These are phyloP conservation scores for Lysandra bellargus DNA, from an alignment of 2,888 invertebrate genomes.

Conservation along the genomic window DNA sequence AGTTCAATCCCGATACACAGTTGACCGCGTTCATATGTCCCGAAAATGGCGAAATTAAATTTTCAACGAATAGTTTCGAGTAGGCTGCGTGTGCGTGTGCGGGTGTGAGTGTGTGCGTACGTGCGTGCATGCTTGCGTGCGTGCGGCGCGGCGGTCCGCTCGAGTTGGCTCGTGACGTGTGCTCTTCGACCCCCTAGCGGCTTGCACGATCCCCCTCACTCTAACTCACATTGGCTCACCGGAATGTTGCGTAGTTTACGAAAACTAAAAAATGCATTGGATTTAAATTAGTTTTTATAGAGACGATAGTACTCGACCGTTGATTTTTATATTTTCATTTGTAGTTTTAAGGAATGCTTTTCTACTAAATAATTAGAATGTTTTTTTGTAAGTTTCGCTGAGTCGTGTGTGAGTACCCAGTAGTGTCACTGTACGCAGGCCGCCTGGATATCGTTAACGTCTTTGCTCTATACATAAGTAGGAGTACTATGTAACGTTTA, in stretches of 20 bases:
- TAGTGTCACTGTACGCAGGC: slow-evolving; percentile 29
- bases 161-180: slow-evolving; percentile 44
- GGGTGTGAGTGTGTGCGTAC: slow-evolving; percentile 23
- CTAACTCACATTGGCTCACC: slow-evolving; percentile 41
- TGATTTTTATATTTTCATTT: not conserved
- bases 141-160: slow-evolving; percentile 32
- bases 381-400: slow-evolving; percentile 4
- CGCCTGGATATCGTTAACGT: not conserved
- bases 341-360: not conserved
- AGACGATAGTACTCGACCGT: not conserved
- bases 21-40: not conserved
- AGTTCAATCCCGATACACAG: not conserved
- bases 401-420: slow-evolving; percentile 41
- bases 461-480: not conserved
- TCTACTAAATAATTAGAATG: not conserved
- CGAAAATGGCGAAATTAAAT: not conserved
- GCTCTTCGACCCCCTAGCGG: slow-evolving; percentile 56
- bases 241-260: slow-evolving; percentile 36
- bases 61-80: not conserved
- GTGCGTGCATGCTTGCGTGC: slow-evolving; percentile 30
- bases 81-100: slow-evolving; percentile 26
- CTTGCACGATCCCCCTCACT: slow-evolving; percentile 45
- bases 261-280: not conserved
- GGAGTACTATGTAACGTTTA: not conserved
- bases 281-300: not conserved